Evolutionary conservation across 1,140 invertebrate genomes (phyloP).

Genomic region (Saccostrea glomerata): DNA sequence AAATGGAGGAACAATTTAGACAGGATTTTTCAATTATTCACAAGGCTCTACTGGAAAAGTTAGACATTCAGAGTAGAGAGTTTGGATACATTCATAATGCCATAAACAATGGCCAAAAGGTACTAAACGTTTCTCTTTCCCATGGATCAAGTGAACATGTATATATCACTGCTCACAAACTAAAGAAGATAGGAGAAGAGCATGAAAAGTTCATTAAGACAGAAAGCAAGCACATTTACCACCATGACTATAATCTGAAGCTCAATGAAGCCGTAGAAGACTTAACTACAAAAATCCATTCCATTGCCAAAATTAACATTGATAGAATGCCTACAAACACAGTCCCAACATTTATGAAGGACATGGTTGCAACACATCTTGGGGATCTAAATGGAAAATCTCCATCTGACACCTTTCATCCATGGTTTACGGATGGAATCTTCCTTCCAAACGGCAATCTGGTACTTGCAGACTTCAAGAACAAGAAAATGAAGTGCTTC

Average conservation of each 20-base stretch:
- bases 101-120: conserved; percentile 51
- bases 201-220: conserved; percentile 49
- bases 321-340: conserved; percentile 45
- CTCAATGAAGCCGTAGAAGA: conserved; percentile 47
- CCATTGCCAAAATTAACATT: conserved; percentile 43
- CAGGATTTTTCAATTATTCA: conserved; percentile 51
- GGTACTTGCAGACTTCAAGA: conserved; percentile 49
- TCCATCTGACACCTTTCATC: conserved; percentile 43
- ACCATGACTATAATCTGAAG: conserved; percentile 47
- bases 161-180: conserved; percentile 50
- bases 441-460: conserved; percentile 43
- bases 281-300: conserved; percentile 44
- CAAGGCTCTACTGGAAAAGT: conserved; percentile 41
- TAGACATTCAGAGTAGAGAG: conserved; percentile 44
- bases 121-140: conserved; percentile 34
- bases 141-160: conserved; percentile 44
- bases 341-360: conserved; percentile 52
- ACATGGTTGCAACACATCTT: conserved; percentile 45
- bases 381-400: conserved; percentile 48
- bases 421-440: conserved; percentile 53
- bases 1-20: conserved; percentile 45
- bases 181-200: conserved; percentile 49
- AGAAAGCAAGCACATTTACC: conserved; percentile 46
- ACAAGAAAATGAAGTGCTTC: conserved; percentile 55
- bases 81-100: conserved; percentile 44